Evolutionary conservation across 2,797 vertebrate species (phyloP).

Genomic region (Sebastes matsubarae): DNA sequence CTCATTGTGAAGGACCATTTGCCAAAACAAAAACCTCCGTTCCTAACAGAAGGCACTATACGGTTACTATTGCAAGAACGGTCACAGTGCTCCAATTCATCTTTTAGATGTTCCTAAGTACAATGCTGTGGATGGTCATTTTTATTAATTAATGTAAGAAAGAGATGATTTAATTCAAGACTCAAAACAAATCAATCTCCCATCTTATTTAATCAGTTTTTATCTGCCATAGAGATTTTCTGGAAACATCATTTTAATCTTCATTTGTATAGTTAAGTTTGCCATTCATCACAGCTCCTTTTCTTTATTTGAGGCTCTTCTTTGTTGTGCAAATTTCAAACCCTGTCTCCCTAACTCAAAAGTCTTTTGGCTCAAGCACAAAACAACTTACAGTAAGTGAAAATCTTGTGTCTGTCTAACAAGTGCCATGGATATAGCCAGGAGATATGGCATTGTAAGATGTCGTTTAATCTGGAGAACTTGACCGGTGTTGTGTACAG

Average conservation of each 20-base stretch:
- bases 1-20: conserved; percentile 32
- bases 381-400: neutral
- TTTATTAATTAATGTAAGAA: conserved; percentile 1
- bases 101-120: neutral
- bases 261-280: neutral
- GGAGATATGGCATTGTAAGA: neutral
- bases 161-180: conserved; percentile 12
- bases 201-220: conserved; percentile 18
- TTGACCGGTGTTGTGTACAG: neutral
- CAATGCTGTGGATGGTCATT: neutral
- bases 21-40: conserved; percentile 36
- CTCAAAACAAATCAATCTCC: neutral
- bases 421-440: neutral
- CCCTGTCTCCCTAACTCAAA: neutral
- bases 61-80: neutral
- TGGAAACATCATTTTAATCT: neutral
- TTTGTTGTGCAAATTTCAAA: neutral
- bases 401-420: neutral
- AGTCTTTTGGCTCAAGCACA: neutral
- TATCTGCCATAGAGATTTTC: neutral
- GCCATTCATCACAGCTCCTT: neutral
- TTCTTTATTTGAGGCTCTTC: neutral
- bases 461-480: neutral
- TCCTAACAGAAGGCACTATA: neutral
- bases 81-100: conserved; percentile 10